phyloP scores from a whole-genome alignment of 2,113 vertebrate species.

The Tor tambroides region DNA sequence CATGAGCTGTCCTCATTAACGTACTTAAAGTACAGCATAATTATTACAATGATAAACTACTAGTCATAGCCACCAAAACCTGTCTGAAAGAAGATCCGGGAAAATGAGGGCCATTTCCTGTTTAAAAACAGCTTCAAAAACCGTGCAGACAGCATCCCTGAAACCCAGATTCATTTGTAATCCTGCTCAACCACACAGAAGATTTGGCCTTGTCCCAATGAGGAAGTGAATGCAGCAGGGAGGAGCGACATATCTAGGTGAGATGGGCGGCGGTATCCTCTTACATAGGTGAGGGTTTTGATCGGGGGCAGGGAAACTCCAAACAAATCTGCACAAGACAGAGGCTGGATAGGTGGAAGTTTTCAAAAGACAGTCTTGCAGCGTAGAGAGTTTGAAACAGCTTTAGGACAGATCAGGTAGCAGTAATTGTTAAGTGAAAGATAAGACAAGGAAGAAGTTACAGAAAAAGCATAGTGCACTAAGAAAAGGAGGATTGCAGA shows the following conservation, averaged over 20 bases:
- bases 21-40: not conserved
- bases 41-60: not conserved
- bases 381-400: not conserved
- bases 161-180: not conserved
- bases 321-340: slow-evolving; percentile 14
- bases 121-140: not conserved
- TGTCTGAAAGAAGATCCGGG: not conserved
- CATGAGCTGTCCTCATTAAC: slow-evolving; percentile 2
- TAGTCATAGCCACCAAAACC: not conserved
- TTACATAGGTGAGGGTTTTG: slow-evolving; percentile 38
- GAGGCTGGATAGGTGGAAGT: not conserved
- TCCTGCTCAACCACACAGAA: not conserved
- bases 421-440: not conserved
- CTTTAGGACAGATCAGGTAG: not conserved
- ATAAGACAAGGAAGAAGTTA: not conserved
- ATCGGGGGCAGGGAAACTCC: slow-evolving; percentile 17
- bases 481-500: not conserved
- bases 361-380: not conserved
- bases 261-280: slow-evolving; percentile 33
- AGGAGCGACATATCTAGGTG: slow-evolving; percentile 28
- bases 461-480: not conserved
- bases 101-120: not conserved
- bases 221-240: slow-evolving; percentile 14
- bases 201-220: not conserved
- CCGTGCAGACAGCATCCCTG: not conserved